Evolutionary conservation across 2,113 vertebrate genomes (phyloP).

Genomic region (Argyrosomus japonicus): DNA sequence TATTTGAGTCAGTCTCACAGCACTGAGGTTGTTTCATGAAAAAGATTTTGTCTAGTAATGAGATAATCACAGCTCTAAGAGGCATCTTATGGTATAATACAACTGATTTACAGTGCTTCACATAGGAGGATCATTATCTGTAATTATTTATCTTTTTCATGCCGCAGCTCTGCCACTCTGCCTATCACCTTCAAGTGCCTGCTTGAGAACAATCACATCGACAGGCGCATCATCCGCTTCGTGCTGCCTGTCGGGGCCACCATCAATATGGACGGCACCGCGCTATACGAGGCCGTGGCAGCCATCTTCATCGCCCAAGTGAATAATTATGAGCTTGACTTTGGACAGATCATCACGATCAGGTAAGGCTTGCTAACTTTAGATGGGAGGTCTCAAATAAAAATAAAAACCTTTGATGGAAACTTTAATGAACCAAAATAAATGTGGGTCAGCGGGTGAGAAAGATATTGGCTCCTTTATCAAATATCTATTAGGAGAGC

Average conservation of each 20-base stretch:
- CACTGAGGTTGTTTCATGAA: not conserved
- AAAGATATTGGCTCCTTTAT: too few species aligned
- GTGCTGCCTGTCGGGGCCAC: slow-evolving; percentile 81
- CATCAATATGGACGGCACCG: slow-evolving; percentile 80
- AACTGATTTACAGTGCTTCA: not conserved
- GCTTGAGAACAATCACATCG: slow-evolving; percentile 82
- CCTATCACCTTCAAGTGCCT: slow-evolving; percentile 85
- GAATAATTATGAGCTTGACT: slow-evolving; percentile 81
- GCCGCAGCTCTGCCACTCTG: slow-evolving; percentile 79
- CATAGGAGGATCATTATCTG: not conserved
- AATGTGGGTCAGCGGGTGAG: not conserved
- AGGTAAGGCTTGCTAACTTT: slow-evolving; percentile 56
- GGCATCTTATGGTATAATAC: too few species aligned
- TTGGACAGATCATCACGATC: slow-evolving; percentile 82
- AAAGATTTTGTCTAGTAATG: too few species aligned
- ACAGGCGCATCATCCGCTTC: slow-evolving; percentile 81
- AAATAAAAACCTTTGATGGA: not conserved
- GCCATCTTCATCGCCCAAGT: slow-evolving; percentile 82
- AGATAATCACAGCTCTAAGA: too few species aligned
- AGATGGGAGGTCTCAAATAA: too few species aligned
- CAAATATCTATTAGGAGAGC: not conserved
- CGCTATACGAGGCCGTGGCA: slow-evolving; percentile 80
- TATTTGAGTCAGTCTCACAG: not conserved
- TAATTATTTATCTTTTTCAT: not conserved
- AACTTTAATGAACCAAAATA: not conserved